These are phyloP conservation scores for Torymus auratus DNA, from an alignment of 2,888 invertebrate genomes.

Conservation along the genomic window DNA sequence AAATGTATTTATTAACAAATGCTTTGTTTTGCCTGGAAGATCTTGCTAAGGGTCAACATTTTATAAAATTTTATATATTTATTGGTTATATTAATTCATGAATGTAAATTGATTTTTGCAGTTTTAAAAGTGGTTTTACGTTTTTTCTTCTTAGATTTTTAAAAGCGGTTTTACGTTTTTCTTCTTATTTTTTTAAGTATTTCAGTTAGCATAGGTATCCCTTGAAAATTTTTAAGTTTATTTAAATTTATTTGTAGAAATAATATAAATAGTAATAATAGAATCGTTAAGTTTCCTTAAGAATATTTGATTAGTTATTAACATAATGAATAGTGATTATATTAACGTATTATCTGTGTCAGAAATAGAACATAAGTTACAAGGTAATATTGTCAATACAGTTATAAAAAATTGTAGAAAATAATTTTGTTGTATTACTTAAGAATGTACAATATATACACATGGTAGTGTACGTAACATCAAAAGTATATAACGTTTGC, in stretches of 20 bases:
- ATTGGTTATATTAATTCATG: too few species aligned
- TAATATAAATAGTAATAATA: not conserved
- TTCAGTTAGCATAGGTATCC: too few species aligned
- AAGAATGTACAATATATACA: constrained; percentile 35
- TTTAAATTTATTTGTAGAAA: constrained; percentile 14
- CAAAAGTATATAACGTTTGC: constrained; percentile 40
- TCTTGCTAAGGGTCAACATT: too few species aligned
- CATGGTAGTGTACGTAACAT: constrained; percentile 24
- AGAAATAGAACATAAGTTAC: constrained; percentile 21
- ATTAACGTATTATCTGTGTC: constrained; percentile 25
- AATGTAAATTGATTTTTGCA: too few species aligned
- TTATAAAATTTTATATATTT: too few species aligned
- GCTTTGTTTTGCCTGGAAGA: too few species aligned
- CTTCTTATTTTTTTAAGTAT: too few species aligned
- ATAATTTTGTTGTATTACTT: constrained; percentile 42
- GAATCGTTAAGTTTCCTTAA: constrained; percentile 10
- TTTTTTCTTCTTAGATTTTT: too few species aligned
- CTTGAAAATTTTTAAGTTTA: not conserved
- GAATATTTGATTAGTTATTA: constrained; percentile 28
- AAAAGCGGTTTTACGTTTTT: too few species aligned
- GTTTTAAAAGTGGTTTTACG: too few species aligned
- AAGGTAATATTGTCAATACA: constrained; percentile 46
- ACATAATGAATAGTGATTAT: constrained; percentile 12
- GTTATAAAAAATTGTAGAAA: constrained; percentile 28
- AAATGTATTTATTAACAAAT: too few species aligned